Conservation (phyloP, 2,113 vertebrate genomes). For the Emydocephalus ijimae region DNA sequence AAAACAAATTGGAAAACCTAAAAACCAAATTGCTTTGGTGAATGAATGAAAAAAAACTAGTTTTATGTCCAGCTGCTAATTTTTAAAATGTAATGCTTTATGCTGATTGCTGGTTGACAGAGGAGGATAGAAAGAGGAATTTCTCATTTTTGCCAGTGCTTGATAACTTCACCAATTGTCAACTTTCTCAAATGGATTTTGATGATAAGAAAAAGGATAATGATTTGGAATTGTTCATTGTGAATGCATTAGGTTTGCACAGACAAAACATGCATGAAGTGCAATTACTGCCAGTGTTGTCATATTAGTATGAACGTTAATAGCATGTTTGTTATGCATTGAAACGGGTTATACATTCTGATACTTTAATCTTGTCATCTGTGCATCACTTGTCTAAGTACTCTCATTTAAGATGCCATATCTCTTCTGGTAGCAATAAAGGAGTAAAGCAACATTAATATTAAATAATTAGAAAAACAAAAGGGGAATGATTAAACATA, state of each 20-base stretch:
- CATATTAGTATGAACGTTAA: slow-evolving; percentile 83
- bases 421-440: slow-evolving; percentile 85
- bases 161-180: slow-evolving; percentile 59
- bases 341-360: slow-evolving; percentile 81
- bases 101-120: slow-evolving; percentile 1
- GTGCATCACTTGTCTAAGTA: slow-evolving; percentile 84
- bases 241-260: slow-evolving; percentile 75
- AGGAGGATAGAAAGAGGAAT: slow-evolving; percentile 21
- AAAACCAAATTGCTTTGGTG: not conserved
- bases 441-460: slow-evolving; percentile 97
- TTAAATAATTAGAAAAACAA: slow-evolving; percentile 99
- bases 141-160: slow-evolving; percentile 42
- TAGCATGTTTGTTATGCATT: slow-evolving; percentile 79
- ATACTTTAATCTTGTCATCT: slow-evolving; percentile 84
- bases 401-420: slow-evolving; percentile 94
- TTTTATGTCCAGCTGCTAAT: slow-evolving; percentile 43
- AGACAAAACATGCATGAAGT: slow-evolving; percentile 79
- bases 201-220: slow-evolving; percentile 69
- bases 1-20: not conserved
- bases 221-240: slow-evolving; percentile 76
- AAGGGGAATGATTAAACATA: slow-evolving; percentile 85
- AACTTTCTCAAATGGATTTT: slow-evolving; percentile 68
- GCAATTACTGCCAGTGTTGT: slow-evolving; percentile 79
- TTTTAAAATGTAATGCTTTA: slow-evolving; percentile 2
- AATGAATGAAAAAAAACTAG: slow-evolving; percentile 9